Evolutionary conservation across 2,113 vertebrate genomes (phyloP).

Genomic region (Mungos mungo): DNA sequence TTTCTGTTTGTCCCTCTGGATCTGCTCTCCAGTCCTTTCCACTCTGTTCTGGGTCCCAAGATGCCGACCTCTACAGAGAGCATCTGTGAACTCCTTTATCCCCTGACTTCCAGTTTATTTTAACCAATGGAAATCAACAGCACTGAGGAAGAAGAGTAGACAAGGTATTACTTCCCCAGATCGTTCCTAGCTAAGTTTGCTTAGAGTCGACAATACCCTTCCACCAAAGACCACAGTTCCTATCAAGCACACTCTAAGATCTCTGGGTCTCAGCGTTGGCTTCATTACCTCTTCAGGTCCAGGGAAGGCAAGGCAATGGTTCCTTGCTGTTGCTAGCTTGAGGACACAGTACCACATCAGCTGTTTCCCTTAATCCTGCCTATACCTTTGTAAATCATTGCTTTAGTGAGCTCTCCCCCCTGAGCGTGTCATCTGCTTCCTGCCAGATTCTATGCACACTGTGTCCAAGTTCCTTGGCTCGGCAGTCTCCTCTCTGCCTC

Average conservation of each 20-base stretch:
- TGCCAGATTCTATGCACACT: background rate
- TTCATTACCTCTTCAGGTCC: background rate
- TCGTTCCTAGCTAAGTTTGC: background rate
- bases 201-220: background rate
- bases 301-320: background rate
- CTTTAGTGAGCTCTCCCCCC: background rate
- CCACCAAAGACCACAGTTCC: background rate
- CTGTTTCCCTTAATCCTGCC: background rate
- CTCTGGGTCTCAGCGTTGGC: background rate
- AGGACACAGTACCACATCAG: background rate
- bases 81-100: background rate
- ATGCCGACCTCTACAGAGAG: background rate
- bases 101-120: background rate
- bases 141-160: background rate
- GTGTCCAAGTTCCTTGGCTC: background rate
- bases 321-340: background rate
- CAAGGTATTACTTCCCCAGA: background rate
- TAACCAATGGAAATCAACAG: background rate
- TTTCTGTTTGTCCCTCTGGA: background rate
- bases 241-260: no score
- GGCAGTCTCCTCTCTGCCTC: background rate
- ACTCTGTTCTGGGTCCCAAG: background rate
- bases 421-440: background rate
- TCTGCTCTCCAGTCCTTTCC: background rate
- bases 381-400: background rate